Conservation (phyloP, 2,888 invertebrate genomes). For the Cephonodes hylas region DNA sequence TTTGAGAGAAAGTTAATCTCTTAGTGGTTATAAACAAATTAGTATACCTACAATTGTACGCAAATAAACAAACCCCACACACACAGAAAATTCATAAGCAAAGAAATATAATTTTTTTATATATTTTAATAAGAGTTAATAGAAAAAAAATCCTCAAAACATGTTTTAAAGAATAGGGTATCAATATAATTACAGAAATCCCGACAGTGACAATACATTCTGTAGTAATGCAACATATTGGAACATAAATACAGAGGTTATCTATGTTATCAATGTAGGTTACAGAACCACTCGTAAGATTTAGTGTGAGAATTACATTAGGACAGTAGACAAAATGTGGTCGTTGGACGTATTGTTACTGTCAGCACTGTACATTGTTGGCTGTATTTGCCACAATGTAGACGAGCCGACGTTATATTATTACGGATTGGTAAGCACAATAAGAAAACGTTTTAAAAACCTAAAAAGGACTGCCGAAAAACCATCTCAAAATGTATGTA, state of each 20-base stretch:
- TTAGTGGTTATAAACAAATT: too few relatives aligned
- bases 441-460: not conserved
- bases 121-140: too few relatives aligned
- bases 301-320: not conserved
- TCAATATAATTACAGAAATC: too few relatives aligned
- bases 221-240: not conserved
- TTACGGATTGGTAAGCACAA: slow-evolving; percentile 66
- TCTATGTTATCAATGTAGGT: not conserved
- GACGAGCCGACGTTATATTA: slow-evolving; percentile 62
- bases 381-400: slow-evolving; percentile 34
- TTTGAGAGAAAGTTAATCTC: too few relatives aligned
- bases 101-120: too few relatives aligned
- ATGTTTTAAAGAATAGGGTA: too few relatives aligned
- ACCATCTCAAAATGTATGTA: too few relatives aligned
- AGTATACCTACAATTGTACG: too few relatives aligned
- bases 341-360: slow-evolving; percentile 37
- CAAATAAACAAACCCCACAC: too few relatives aligned
- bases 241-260: not conserved
- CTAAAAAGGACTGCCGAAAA: too few relatives aligned
- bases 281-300: not conserved
- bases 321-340: slow-evolving; percentile 39
- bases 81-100: too few relatives aligned
- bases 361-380: slow-evolving; percentile 30
- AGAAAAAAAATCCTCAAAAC: too few relatives aligned
- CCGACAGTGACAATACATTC: not conserved